These are phyloP conservation scores for Caenorhabditis sp. DNA, from an alignment of 2,888 invertebrate species.

Conservation along the genomic window DNA sequence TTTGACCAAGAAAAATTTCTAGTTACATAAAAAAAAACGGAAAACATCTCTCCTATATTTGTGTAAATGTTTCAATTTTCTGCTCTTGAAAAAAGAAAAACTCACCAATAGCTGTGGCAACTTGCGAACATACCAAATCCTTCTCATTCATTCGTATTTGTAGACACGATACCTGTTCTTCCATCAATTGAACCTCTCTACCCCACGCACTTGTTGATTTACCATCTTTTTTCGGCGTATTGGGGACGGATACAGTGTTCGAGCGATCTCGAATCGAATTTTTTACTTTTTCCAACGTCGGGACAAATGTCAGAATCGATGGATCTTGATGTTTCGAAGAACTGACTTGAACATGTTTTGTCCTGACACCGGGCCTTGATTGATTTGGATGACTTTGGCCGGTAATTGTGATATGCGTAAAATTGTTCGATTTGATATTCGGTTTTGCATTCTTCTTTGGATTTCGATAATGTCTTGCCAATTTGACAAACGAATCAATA, in stretches of 20 bases:
- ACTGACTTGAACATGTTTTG: no score
- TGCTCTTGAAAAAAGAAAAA: not conserved
- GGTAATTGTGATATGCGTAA: slow-evolving; percentile 58
- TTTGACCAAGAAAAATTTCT: no score
- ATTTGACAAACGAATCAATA: slow-evolving; percentile 77
- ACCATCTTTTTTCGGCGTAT: slow-evolving; percentile 16
- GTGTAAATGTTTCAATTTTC: not conserved
- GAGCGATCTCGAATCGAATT: slow-evolving; percentile 32
- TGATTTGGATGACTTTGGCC: slow-evolving; percentile 61
- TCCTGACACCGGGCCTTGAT: not conserved
- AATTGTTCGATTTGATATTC: slow-evolving; percentile 46
- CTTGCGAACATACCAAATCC: slow-evolving; percentile 47
- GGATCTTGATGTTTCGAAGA: not conserved
- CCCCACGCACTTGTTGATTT: slow-evolving; percentile 13
- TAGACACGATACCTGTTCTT: slow-evolving; percentile 68
- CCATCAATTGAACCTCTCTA: slow-evolving; percentile 69
- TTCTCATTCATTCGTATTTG: slow-evolving; percentile 71
- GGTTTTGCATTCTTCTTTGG: slow-evolving; percentile 72
- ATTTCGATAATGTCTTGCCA: slow-evolving; percentile 75
- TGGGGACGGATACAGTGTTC: slow-evolving; percentile 22
- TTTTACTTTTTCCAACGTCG: slow-evolving; percentile 24
- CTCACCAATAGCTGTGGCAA: slow-evolving; percentile 25
- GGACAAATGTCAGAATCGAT: slow-evolving; percentile 10
- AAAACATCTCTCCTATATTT: no score
- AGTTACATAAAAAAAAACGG: no score